A percentile compares a stretch with the other conserved stretches of the same genome.
phyloP scores from a whole-genome alignment of 2,113 vertebrate genomes.

The Amia ocellicauda region DNA sequence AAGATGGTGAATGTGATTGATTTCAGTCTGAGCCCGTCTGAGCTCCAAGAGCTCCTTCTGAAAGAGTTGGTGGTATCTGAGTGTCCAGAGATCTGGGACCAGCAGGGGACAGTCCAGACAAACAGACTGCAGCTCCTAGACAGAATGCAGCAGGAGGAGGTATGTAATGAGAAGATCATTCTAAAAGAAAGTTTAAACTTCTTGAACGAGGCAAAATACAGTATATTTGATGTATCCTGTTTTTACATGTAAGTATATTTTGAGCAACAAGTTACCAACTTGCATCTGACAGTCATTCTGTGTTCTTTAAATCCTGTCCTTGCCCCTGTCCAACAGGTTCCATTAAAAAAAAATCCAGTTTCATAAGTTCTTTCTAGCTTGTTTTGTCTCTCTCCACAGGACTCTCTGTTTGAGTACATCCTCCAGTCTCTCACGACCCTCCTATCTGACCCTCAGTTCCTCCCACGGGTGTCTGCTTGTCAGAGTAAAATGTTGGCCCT shows the following conservation, averaged over 20 bases:
- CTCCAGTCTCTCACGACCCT: constrained; percentile 34
- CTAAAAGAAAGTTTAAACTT: too few species aligned
- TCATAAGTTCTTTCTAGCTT: too few species aligned
- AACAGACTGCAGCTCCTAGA: constrained; percentile 50
- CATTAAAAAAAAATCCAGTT: too few species aligned
- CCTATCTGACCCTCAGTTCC: constrained; percentile 48
- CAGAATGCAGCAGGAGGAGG: constrained; percentile 52
- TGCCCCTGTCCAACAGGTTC: too few species aligned
- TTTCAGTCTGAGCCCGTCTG: constrained; percentile 59
- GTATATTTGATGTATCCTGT: too few species aligned
- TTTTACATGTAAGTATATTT: too few species aligned
- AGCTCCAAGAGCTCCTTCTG: constrained; percentile 68
- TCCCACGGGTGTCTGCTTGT: constrained; percentile 35
- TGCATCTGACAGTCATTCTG: too few species aligned
- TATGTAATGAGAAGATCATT: constrained; percentile 30
- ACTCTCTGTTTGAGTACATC: constrained; percentile 54
- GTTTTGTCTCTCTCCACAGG: constrained; percentile 39
- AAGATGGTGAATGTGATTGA: constrained; percentile 65
- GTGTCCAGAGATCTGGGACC: constrained; percentile 48
- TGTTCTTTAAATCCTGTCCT: too few species aligned
- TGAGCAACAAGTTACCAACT: too few species aligned
- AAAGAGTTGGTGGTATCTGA: constrained; percentile 60
- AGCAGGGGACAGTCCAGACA: constrained; percentile 42
- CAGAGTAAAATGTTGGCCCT: constrained; percentile 47
- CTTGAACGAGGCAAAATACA: too few species aligned